Conservation (phyloP, 2,113 vertebrate species). For the Cromileptes altivelis region DNA sequence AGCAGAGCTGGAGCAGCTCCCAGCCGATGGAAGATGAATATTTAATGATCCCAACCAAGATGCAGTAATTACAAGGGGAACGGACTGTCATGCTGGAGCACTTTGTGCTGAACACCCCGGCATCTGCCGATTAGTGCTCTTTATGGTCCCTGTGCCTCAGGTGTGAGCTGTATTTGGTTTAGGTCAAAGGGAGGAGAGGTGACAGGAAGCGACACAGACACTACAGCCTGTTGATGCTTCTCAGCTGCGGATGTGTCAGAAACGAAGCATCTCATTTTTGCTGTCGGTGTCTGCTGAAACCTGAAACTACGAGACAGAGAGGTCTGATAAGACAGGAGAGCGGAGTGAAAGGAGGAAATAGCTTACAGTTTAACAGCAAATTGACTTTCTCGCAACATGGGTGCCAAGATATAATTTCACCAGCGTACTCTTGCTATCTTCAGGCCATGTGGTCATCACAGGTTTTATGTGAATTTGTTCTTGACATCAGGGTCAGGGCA, state of each 20-base stretch:
- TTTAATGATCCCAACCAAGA: conserved; percentile 79
- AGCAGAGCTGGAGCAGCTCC: conserved; percentile 63
- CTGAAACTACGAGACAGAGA: conserved; percentile 11
- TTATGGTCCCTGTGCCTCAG: conserved; percentile 66
- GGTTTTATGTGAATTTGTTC: conserved; percentile 29
- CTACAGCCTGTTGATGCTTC: conserved; percentile 28
- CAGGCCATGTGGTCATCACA: conserved; percentile 13
- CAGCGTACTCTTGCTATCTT: neutral
- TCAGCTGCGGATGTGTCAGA: conserved; percentile 39
- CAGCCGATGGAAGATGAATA: conserved; percentile 76
- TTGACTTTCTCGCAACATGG: conserved; percentile 14
- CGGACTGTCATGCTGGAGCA: conserved; percentile 69
- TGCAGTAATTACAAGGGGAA: conserved; percentile 81
- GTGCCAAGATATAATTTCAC: conserved; percentile 21
- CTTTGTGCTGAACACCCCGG: conserved; percentile 66
- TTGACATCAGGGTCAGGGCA: conserved; percentile 12
- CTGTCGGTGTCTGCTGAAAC: conserved; percentile 32
- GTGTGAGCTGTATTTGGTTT: conserved; percentile 63
- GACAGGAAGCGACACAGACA: conserved; percentile 48
- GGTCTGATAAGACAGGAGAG: conserved; percentile 34
- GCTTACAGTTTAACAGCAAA: conserved; percentile 37
- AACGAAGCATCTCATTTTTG: conserved; percentile 16
- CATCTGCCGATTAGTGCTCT: conserved; percentile 68
- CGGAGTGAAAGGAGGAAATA: conserved; percentile 9
- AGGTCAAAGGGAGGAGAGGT: conserved; percentile 41